A percentile compares a stretch with the other conserved stretches of the same genome.
phyloP scores from a whole-genome alignment of 30 jellyfish, hydroid and myxozoan species.

The Aurelia sp. region DNA sequence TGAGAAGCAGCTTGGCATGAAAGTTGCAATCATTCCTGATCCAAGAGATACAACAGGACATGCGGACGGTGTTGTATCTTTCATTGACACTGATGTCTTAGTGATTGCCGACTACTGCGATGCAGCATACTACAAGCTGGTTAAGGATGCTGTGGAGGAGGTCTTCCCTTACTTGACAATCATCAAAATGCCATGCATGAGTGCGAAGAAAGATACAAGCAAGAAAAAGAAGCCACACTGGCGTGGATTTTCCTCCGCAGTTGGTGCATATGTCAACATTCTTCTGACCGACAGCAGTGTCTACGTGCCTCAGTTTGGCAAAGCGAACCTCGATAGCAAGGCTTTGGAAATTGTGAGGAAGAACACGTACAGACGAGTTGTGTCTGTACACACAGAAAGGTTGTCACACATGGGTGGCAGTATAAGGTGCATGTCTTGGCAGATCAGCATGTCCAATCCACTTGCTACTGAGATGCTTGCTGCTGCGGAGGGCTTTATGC shows the following conservation, averaged over 20 bases:
- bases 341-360: slow-evolving; percentile 33
- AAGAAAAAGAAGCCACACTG: slow-evolving; percentile 23
- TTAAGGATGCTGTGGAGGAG: slow-evolving; percentile 49
- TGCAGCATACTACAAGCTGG: slow-evolving; percentile 40
- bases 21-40: slow-evolving; percentile 68
- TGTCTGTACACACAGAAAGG: slow-evolving; percentile 52
- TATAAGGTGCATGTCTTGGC: slow-evolving; percentile 68
- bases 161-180: slow-evolving; percentile 51
- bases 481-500: slow-evolving; percentile 22
- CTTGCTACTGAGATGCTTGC: slow-evolving; percentile 44
- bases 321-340: slow-evolving; percentile 21
- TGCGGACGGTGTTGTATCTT: slow-evolving; percentile 75
- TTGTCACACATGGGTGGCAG: slow-evolving; percentile 77
- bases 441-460: slow-evolving; percentile 49
- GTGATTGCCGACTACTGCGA: slow-evolving; percentile 66
- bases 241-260: slow-evolving; percentile 61
- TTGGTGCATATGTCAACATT: slow-evolving; percentile 61
- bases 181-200: slow-evolving; percentile 58
- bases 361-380: slow-evolving; percentile 45
- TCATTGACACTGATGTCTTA: slow-evolving; percentile 49
- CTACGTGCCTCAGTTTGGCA: slow-evolving; percentile 61
- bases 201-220: slow-evolving; percentile 21
- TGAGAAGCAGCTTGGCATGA: slow-evolving; percentile 40
- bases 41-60: slow-evolving; percentile 77
- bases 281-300: slow-evolving; percentile 63